These are phyloP conservation scores for Pseudorhiza aurosa DNA, from an alignment of 30 jellyfish, hydroid and myxozoan genomes.

Conservation along the genomic window DNA sequence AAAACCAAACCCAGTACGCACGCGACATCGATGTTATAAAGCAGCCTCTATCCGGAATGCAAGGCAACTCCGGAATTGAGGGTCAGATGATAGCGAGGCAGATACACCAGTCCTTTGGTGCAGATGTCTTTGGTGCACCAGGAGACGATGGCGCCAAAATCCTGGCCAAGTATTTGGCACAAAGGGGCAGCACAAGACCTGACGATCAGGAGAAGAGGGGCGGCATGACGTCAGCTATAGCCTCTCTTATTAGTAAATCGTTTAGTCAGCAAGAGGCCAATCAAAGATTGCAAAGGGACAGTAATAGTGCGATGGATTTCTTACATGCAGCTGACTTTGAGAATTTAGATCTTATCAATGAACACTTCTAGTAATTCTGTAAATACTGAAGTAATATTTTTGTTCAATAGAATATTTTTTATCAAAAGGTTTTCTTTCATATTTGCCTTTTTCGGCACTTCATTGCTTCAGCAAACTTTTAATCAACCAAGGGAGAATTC, in stretches of 20 bases:
- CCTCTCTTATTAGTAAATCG: conserved; percentile 55
- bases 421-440: too few relatives aligned
- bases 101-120: conserved; percentile 70
- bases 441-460: too few relatives aligned
- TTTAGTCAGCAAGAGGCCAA: conserved; percentile 64
- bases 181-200: conserved; percentile 63
- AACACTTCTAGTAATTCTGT: conserved; percentile 29
- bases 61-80: conserved; percentile 20
- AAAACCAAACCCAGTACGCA: neutral
- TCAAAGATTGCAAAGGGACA: conserved; percentile 39
- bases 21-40: conserved; percentile 10
- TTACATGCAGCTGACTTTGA: conserved; percentile 40
- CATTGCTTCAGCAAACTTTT: too few relatives aligned
- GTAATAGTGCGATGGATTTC: conserved; percentile 33
- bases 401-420: neutral
- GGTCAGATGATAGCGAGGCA: conserved; percentile 63
- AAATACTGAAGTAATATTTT: neutral
- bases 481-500: too few relatives aligned
- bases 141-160: conserved; percentile 69
- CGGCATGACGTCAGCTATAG: conserved; percentile 62
- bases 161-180: conserved; percentile 65
- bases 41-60: neutral
- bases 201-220: conserved; percentile 35
- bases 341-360: conserved; percentile 60
- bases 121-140: conserved; percentile 68